Conservation (phyloP, 2,888 invertebrate species). For the Metellina segmentata region DNA sequence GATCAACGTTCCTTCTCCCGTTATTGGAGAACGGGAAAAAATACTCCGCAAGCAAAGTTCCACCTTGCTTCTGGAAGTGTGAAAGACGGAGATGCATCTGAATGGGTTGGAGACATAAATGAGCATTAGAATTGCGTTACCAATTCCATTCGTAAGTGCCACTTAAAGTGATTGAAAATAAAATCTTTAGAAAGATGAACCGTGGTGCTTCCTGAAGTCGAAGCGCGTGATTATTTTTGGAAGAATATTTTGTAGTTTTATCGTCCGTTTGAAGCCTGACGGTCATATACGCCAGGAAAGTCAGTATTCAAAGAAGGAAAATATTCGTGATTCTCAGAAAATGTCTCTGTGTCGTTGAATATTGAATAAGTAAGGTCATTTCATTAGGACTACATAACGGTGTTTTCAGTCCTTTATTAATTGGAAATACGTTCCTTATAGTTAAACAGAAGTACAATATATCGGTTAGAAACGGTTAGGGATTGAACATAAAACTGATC, state of each 20-base stretch:
- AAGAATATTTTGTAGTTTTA: not conserved
- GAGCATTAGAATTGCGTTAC: not conserved
- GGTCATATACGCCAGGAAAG: not conserved
- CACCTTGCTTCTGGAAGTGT: not conserved
- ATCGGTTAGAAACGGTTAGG: too few relatives aligned
- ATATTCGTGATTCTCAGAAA: too few relatives aligned
- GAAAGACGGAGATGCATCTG: not conserved
- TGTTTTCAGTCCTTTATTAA: too few relatives aligned
- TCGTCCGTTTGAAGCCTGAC: not conserved
- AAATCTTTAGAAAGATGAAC: not conserved
- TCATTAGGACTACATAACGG: too few relatives aligned
- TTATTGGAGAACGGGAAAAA: conserved; percentile 31
- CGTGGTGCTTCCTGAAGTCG: not conserved
- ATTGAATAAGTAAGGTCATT: too few relatives aligned
- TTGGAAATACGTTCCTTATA: too few relatives aligned
- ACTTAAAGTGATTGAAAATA: not conserved
- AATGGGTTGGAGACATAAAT: not conserved
- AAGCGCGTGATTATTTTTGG: not conserved
- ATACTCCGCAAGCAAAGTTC: not conserved
- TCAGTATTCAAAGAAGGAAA: not conserved
- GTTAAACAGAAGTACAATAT: too few relatives aligned
- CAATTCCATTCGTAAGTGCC: not conserved
- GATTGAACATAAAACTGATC: too few relatives aligned
- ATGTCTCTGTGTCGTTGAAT: too few relatives aligned
- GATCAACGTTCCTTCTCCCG: conserved; percentile 18